These are phyloP conservation scores for Episyrphus balteatus DNA, from an alignment of 1,140 invertebrate species.

Conservation along the genomic window DNA sequence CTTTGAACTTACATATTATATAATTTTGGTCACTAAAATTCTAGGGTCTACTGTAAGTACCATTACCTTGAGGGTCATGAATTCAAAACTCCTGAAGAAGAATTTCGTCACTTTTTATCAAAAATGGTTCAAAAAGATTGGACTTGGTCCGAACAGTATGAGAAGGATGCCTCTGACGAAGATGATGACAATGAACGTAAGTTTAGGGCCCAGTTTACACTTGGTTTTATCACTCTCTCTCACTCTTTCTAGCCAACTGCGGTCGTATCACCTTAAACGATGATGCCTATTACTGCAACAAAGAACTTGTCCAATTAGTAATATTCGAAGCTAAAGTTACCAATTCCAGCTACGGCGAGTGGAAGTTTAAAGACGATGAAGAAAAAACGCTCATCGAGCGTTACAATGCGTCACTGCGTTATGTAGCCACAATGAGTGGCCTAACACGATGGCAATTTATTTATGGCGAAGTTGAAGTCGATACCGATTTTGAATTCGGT, in stretches of 20 bases:
- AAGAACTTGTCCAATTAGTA: constrained; percentile 70
- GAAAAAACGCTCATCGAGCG: constrained; percentile 43
- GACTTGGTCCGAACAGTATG: constrained; percentile 48
- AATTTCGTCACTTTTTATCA: constrained; percentile 61
- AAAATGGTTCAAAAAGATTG: constrained; percentile 46
- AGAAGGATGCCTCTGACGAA: constrained; percentile 23
- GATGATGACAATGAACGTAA: constrained; percentile 23
- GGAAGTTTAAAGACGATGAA: constrained; percentile 43
- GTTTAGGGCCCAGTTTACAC: constrained; percentile 1
- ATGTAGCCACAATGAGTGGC: constrained; percentile 80
- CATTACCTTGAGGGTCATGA: constrained; percentile 65
- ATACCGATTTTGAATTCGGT: constrained; percentile 56
- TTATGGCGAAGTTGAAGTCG: constrained; percentile 40
- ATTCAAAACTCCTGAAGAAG: constrained; percentile 57
- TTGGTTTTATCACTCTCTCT: constrained; percentile 12
- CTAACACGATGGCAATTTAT: constrained; percentile 74
- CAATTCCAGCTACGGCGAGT: constrained; percentile 53
- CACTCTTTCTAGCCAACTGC: constrained; percentile 41
- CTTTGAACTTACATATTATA: neutral
- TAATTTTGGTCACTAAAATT: constrained; percentile 7
- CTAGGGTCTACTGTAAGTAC: constrained; percentile 75
- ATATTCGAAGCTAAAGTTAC: constrained; percentile 80
- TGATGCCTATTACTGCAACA: constrained; percentile 72
- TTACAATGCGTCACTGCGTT: constrained; percentile 63
- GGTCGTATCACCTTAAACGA: constrained; percentile 47